Evolutionary conservation across 2,888 invertebrate species (phyloP).

Genomic region (Pardosa pseudoannulata): DNA sequence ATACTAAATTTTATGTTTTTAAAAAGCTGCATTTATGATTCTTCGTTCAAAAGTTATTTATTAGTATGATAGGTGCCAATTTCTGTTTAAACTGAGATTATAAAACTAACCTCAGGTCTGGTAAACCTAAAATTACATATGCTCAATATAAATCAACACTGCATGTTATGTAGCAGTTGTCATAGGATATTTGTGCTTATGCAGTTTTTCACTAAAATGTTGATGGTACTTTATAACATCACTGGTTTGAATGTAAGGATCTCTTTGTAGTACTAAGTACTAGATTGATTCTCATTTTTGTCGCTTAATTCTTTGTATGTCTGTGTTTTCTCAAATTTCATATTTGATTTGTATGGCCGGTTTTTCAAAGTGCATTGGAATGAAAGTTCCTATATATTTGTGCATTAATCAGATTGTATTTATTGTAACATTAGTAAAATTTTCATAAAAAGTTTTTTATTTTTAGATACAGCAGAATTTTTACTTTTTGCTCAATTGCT

Average conservation of each 20-base stretch:
- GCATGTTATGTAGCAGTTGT: slow-evolving; percentile 13
- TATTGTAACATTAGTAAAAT: too few species aligned
- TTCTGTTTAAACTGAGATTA: slow-evolving; percentile 58
- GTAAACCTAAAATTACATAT: slow-evolving; percentile 29
- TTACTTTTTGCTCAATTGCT: too few species aligned
- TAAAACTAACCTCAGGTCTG: slow-evolving; percentile 32
- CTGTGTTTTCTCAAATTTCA: neutral
- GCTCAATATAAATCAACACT: slow-evolving; percentile 55
- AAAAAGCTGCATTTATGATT: neutral
- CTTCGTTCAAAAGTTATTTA: neutral
- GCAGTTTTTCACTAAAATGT: neutral
- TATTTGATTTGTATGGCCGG: neutral
- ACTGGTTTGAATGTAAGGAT: slow-evolving; percentile 1
- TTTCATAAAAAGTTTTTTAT: too few species aligned
- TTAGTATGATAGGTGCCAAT: slow-evolving; percentile 60
- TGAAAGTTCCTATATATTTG: slow-evolving; percentile 8
- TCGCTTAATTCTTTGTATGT: neutral
- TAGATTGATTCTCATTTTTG: neutral
- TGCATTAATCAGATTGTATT: neutral
- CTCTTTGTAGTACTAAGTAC: neutral
- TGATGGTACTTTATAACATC: slow-evolving; percentile 5
- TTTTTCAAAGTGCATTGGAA: neutral
- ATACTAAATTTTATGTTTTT: too few species aligned
- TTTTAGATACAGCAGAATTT: too few species aligned
- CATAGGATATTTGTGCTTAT: neutral